These are phyloP conservation scores for Eutrigla gurnardus DNA, from an alignment of 2,797 vertebrate species.

Conservation along the genomic window DNA sequence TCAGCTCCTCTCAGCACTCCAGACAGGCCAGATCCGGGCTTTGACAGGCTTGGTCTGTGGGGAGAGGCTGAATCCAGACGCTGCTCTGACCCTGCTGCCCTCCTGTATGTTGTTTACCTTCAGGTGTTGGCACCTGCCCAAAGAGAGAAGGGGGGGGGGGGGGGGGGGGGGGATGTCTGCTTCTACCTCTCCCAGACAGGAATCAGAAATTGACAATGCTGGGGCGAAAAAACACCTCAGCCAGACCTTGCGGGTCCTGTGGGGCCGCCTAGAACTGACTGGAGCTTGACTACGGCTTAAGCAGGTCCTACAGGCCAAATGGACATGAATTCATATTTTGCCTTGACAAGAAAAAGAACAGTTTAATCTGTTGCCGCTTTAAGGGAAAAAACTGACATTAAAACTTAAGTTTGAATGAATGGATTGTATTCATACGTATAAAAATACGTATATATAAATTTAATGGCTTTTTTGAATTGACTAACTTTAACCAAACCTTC, in stretches of 20 bases:
- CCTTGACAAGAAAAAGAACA: constrained; percentile 42
- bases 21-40: constrained; percentile 74
- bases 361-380: constrained; percentile 68
- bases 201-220: constrained; percentile 77
- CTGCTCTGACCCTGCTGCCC: constrained; percentile 76
- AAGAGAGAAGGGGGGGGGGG: constrained; percentile 20
- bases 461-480: constrained; percentile 21
- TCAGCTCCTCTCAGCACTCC: constrained; percentile 59
- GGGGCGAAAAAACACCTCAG: constrained; percentile 73
- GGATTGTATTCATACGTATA: neutral
- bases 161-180: constrained; percentile 49
- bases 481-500: constrained; percentile 27
- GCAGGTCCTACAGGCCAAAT: constrained; percentile 70
- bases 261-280: constrained; percentile 79
- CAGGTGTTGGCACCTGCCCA: constrained; percentile 72
- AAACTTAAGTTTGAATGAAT: constrained; percentile 4
- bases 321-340: constrained; percentile 46
- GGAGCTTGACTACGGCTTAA: constrained; percentile 80
- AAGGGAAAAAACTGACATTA: neutral
- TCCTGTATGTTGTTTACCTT: constrained; percentile 81
- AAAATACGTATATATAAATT: constrained; percentile 25
- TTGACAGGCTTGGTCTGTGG: constrained; percentile 79
- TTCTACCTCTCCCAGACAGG: constrained; percentile 69
- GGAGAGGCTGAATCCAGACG: constrained; percentile 73
- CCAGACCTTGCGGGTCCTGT: constrained; percentile 72